Base-by-base conservation (phyloP, 2,888 invertebrate species). In the Hylaea fasciaria region DNA sequence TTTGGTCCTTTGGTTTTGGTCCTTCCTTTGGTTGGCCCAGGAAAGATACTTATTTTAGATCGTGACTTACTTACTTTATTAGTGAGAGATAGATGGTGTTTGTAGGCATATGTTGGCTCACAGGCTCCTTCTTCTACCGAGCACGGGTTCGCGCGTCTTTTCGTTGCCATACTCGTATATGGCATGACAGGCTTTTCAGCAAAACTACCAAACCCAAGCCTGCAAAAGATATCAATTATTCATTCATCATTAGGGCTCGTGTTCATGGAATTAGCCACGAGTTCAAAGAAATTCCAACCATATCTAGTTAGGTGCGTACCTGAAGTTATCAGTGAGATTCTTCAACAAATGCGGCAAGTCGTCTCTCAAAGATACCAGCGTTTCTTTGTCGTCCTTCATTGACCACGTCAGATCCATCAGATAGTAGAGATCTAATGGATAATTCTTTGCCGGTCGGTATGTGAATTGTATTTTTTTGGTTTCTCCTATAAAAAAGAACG, bases 391-490 rank as follows among this genome's bases (percentile, higher is more conserved):
- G 69, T 97, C 96, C 76, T 94, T 94, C 98, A 98, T 98, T 1
- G 97, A 97, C 92, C 95, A 95, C 1, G 98, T 97, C 58, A 98
- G 91, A 82, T 98, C 98, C 96, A 98, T 97, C 70, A 98, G 90
- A 77, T 97, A 97, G 86, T 98, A 98, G 43, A 98, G 90, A 81
- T 98, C 98, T 43, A 98, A 93, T 8, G 96, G 96, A 77, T 97
- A 97, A 82, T 98, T 96, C 82, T 95, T 94, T 10, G 97, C 97
- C 51, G 96, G 95, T 52, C 95, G 93, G 76, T 95, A 96, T n/a
- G 93, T 87, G 67, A 96, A 93, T 65, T 93, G 89, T 44, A 96
- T 83, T 66, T 91, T 94, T 71, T 93, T 89, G 0, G 94, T 93
- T 70, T 94, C 93, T 16, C 93, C 94, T 94, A 78, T 40, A 87